Conservation (phyloP, 2,888 invertebrate genomes). For the Lasioglossum vierecki region DNA sequence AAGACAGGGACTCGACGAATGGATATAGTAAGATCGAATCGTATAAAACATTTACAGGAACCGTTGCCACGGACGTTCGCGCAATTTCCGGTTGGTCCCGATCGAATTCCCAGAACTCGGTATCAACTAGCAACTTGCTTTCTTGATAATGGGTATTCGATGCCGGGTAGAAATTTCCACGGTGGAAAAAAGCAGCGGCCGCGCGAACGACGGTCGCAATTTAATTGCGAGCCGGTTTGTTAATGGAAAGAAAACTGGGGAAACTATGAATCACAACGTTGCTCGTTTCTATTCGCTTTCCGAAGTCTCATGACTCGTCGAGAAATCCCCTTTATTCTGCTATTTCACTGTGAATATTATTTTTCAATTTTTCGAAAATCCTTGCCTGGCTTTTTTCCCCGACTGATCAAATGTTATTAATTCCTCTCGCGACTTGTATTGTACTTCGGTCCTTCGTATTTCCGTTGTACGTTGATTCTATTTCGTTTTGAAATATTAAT, state of each 20-base stretch:
- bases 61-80: not conserved
- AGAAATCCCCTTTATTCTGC: not conserved
- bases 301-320: not conserved
- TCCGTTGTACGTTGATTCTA: not conserved
- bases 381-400: not conserved
- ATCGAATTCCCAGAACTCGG: not conserved
- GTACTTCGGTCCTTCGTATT: not conserved
- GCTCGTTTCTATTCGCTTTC: not conserved
- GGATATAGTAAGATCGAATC: not conserved
- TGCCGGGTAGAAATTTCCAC: not conserved
- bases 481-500: not conserved
- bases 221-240: not conserved
- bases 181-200: not conserved
- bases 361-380: not conserved
- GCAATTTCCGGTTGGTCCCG: not conserved
- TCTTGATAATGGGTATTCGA: not conserved
- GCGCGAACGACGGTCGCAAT: not conserved
- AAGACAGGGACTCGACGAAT: not conserved
- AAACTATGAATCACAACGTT: not conserved
- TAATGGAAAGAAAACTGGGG: not conserved
- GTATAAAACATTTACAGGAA: not conserved
- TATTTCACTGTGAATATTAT: not conserved
- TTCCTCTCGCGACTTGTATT: not conserved
- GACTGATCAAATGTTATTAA: not conserved
- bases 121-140: not conserved